Base-by-base conservation (phyloP, 2,888 invertebrate species). In the Galeopsomyia nigrocyanea region DNA sequence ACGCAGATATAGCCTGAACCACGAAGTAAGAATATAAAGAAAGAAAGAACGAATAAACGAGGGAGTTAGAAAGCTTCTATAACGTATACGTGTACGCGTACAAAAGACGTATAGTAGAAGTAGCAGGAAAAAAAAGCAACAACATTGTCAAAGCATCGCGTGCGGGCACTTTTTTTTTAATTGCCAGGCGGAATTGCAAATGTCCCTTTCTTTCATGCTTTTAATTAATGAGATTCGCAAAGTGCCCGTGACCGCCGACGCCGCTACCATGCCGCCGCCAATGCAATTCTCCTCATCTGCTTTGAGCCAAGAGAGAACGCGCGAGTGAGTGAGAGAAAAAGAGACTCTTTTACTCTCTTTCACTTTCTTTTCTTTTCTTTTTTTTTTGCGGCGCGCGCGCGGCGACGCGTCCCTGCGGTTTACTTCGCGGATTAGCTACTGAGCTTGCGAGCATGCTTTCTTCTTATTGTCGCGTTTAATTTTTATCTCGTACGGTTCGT, bases 91-190 rank as follows among this genome's bases (percentile, higher is more conserved):
- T 10, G 21, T 21, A 14, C 19, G 22, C 55, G 55, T 22, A 22
- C 19, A 21, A 55, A 17, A 21, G 55, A 22, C 22, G 21, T 10
- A 17, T 51, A 53, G 53, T 17, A 19, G 53, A 17, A 17, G 53
- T 6, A 53, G 55, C 2, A 55, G 13, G 9, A 22, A 49, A 47
- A 49, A 62, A 50, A 49, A 14, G 31, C 3, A 47, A 61, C 31
- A 49, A 21, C 17, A 50, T 16, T 7, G 50, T 60, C 60, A 68
- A 58, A 60, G 67, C 56, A 74, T 82, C 78, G 82, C 82, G 81
- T 80, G 82, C 78, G 77, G 79, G 80, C 79, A 76, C 5, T 78
- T 80, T 80, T 39, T 78, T 80, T 80, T 81, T 83, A 80, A 80
- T 80, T 77, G 77, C 75, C 72, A 58, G 71, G 65, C 71, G 76